These are phyloP conservation scores for Trichogramma dendrolimi DNA, from an alignment of 2,888 invertebrate species.

Conservation along the genomic window DNA sequence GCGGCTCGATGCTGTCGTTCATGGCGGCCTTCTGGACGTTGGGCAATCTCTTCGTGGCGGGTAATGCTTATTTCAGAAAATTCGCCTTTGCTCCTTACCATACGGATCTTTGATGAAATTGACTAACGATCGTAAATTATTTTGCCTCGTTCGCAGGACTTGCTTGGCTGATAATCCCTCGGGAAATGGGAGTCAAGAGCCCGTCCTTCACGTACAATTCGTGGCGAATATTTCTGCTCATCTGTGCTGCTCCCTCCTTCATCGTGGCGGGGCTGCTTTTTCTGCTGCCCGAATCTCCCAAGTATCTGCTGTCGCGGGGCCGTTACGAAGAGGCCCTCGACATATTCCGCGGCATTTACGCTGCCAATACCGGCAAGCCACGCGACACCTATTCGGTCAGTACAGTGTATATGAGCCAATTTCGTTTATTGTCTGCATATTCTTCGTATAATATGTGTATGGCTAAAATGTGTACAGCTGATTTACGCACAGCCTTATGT, in stretches of 20 bases:
- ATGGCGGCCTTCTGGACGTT: slow-evolving; percentile 95
- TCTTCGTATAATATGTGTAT: too few relatives aligned
- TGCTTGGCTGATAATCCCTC: slow-evolving; percentile 59
- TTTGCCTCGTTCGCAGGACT: slow-evolving; percentile 50
- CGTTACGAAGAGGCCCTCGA: slow-evolving; percentile 75
- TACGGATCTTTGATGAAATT: not conserved
- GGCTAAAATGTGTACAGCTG: too few relatives aligned
- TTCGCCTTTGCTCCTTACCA: not conserved
- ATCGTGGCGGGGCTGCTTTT: slow-evolving; percentile 78
- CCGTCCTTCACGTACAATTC: slow-evolving; percentile 77
- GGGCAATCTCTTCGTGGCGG: slow-evolving; percentile 87
- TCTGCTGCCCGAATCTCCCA: slow-evolving; percentile 86
- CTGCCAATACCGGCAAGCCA: slow-evolving; percentile 73
- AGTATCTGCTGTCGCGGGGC: slow-evolving; percentile 77
- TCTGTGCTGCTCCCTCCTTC: slow-evolving; percentile 85
- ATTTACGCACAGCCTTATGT: slow-evolving; percentile 46
- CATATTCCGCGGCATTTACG: slow-evolving; percentile 77
- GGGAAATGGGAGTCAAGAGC: slow-evolving; percentile 64
- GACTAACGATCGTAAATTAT: slow-evolving; percentile 3
- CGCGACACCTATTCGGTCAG: slow-evolving; percentile 74
- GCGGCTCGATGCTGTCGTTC: slow-evolving; percentile 88
- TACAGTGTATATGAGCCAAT: slow-evolving; percentile 46
- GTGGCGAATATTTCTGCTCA: slow-evolving; percentile 85
- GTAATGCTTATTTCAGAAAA: slow-evolving; percentile 50
- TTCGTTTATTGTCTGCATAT: not conserved